phyloP scores from a whole-genome alignment of 2,113 vertebrate genomes.

The Danionella cerebrum region DNA sequence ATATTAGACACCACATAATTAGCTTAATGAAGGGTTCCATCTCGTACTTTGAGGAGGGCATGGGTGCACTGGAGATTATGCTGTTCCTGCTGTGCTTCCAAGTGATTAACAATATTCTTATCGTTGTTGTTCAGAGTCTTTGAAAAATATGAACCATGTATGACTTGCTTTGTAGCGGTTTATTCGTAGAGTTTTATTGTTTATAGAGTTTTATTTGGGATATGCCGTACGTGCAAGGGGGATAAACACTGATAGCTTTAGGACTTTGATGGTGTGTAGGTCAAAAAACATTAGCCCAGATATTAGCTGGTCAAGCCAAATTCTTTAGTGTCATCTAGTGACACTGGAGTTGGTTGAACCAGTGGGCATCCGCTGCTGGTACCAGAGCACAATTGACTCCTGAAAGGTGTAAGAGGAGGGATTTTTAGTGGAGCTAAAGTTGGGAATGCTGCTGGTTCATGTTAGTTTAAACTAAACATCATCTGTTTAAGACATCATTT shows the following conservation, averaged over 20 bases:
- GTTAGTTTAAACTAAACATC: constrained; percentile 6
- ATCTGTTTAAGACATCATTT: background rate
- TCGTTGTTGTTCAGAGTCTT: background rate
- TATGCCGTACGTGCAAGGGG: too few relatives aligned
- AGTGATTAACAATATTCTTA: background rate
- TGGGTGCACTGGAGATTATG: background rate
- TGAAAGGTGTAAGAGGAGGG: too few relatives aligned
- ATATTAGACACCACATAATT: constrained; percentile 24
- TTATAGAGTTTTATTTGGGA: too few relatives aligned
- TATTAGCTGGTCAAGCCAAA: background rate
- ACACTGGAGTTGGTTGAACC: background rate
- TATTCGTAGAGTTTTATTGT: too few relatives aligned
- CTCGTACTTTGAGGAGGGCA: constrained; percentile 1
- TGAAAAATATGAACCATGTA: background rate
- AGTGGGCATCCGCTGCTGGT: background rate
- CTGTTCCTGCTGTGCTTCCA: background rate
- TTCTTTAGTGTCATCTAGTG: background rate
- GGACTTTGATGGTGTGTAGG: background rate
- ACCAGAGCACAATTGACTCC: background rate
- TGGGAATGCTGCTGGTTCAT: too few relatives aligned
- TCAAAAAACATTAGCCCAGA: background rate
- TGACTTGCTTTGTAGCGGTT: background rate
- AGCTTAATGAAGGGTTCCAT: constrained; percentile 8
- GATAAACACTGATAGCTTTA: too few relatives aligned
- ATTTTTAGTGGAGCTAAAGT: too few relatives aligned